Base-by-base conservation (phyloP, 2,888 invertebrate species). In the Eilema depressum region DNA sequence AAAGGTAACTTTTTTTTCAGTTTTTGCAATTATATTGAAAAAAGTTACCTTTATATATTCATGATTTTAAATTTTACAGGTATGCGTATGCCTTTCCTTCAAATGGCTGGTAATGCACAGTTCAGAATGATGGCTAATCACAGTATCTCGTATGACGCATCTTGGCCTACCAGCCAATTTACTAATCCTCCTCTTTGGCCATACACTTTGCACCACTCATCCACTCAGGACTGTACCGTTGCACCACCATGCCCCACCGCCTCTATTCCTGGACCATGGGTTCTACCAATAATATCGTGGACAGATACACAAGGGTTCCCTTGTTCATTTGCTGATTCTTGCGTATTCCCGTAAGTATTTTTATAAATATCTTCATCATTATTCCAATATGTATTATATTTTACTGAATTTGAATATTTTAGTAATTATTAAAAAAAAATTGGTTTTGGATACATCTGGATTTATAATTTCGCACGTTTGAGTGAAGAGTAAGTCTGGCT, bases 141-240 rank as follows among this genome's bases (percentile, higher is more conserved):
- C 26, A 94, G 91, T 0, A 89, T 97, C 5, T 73, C 83, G 1
- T 97, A 97, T 85, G 97, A 97, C 83, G 95, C 95, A 70, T 96
- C 96, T 3, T 96, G 97, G 96, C 95, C 96, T 0, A 96, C 96
- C 0, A 87, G 89, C 25, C 78, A 78, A 0, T 85, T 82, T 72
- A 83, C 86, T 0, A 78, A 92, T 69, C 95, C 95, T 37, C 96
- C 95, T 25, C 85, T 96, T 1, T 97, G 96, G 96, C 97, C 97
- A 0, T 97, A 97, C 87, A 97, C 97, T 0, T 86, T 97, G 69
- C 96, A 97, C 83, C 96, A 96, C 77, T 85, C 86, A 0, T 95
- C 96, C 0, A 93, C 77, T 23, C 96, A 97, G 85, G 96, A 96
- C 71, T 97, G 97, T 71, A 81, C 88, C 10, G 92, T 96, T 20